Evolutionary conservation across 1,140 invertebrate species (phyloP).

Genomic region (Mya arenaria): DNA sequence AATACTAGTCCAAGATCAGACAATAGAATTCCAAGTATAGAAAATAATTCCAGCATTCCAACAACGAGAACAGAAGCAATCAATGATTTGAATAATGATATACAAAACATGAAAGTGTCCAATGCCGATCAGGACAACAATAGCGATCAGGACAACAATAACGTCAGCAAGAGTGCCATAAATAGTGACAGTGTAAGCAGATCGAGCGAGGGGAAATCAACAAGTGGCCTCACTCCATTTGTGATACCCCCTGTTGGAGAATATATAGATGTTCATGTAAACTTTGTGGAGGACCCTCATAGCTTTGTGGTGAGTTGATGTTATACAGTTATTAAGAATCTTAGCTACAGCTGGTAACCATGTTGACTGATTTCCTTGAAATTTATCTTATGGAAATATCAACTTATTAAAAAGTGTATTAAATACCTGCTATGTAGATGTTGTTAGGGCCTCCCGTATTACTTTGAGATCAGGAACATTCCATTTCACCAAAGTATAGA

Average conservation of each 20-base stretch:
- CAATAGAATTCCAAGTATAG: too few relatives aligned
- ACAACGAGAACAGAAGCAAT: background rate
- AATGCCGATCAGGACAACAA: background rate
- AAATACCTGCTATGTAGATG: too few relatives aligned
- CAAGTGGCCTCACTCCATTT: conserved; percentile 14
- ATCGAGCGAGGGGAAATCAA: background rate
- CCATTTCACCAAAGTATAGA: too few relatives aligned
- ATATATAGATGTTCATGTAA: conserved; percentile 57
- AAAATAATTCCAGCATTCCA: too few relatives aligned
- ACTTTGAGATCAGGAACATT: too few relatives aligned
- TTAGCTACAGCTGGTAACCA: too few relatives aligned
- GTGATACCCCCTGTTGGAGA: conserved; percentile 44
- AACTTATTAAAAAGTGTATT: too few relatives aligned
- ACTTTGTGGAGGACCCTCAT: conserved; percentile 43
- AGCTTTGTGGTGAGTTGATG: conserved; percentile 62
- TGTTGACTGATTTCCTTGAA: too few relatives aligned
- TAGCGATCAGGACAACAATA: background rate
- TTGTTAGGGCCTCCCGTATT: too few relatives aligned
- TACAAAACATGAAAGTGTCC: background rate
- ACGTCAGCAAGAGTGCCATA: background rate
- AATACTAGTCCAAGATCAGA: too few relatives aligned
- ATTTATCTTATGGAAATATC: too few relatives aligned
- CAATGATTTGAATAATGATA: background rate
- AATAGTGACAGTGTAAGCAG: background rate
- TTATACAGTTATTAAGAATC: too few relatives aligned